Percentiles rank a stretch among this genome's conserved stretches.
Conservation (phyloP, 2,888 invertebrate genomes). For the Leucoma salicis region DNA sequence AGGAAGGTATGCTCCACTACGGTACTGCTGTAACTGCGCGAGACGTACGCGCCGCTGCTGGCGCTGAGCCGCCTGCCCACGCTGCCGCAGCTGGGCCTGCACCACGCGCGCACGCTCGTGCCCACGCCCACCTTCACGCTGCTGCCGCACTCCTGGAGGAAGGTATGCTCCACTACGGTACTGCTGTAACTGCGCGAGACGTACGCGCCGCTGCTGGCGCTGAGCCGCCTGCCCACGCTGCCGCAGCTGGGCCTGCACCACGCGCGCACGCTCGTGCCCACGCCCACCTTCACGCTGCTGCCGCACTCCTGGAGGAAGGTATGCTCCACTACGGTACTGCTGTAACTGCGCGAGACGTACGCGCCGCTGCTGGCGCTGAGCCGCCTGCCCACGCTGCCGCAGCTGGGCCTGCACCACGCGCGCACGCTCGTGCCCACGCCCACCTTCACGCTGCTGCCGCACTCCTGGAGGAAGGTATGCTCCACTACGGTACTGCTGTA, state of each 20-base stretch:
- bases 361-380: conserved; percentile 93
- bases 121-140: conserved; percentile 93
- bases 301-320: conserved; percentile 88
- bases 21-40: too few species aligned
- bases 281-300: conserved; percentile 92
- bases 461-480: conserved; percentile 86
- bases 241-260: conserved; percentile 93
- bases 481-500: too few species aligned
- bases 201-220: conserved; percentile 93
- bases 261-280: conserved; percentile 89
- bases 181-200: conserved; percentile 97
- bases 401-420: conserved; percentile 90
- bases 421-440: conserved; percentile 91
- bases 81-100: conserved; percentile 93
- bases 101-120: conserved; percentile 88
- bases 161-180: too few species aligned
- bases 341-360: conserved; percentile 96
- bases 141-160: conserved; percentile 88
- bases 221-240: conserved; percentile 92
- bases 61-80: conserved; percentile 94
- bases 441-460: conserved; percentile 92
- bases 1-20: too few species aligned
- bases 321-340: too few species aligned
- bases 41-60: conserved; percentile 94
- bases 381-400: conserved; percentile 93